Conservation (phyloP, 1,140 invertebrate species). For the Paraescarpia echinospica region DNA sequence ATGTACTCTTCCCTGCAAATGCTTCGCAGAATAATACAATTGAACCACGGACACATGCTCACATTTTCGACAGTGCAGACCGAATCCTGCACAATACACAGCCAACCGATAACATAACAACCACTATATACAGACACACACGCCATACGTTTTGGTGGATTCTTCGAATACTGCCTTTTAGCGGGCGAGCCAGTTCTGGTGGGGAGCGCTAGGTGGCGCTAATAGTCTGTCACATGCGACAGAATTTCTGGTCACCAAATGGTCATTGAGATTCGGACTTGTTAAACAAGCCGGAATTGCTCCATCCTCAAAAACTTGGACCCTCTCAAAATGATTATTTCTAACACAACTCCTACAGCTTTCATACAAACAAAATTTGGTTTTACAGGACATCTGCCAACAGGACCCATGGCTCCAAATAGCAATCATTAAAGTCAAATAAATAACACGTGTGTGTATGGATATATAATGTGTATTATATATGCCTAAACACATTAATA, state of each 20-base stretch:
- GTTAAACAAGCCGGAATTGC: background rate
- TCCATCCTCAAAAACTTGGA: background rate
- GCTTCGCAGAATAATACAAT: background rate
- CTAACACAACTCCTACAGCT: background rate
- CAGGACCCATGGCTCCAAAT: background rate
- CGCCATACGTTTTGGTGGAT: background rate
- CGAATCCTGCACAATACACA: background rate
- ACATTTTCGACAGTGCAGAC: background rate
- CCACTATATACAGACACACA: background rate
- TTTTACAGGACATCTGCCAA: background rate
- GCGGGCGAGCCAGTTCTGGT: background rate
- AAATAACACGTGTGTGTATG: background rate
- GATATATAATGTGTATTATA: conserved; percentile 7
- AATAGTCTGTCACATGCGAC: background rate
- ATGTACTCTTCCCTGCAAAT: background rate
- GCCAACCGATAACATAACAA: background rate
- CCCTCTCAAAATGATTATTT: background rate
- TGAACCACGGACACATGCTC: background rate
- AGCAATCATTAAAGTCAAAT: background rate
- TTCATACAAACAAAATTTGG: background rate
- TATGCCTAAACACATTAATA: background rate
- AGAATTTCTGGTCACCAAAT: background rate
- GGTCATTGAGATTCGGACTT: background rate
- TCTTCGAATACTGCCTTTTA: background rate
- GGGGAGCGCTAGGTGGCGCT: background rate